A percentile compares a stretch with the other conserved stretches of the same genome.
Evolutionary conservation across 2,797 vertebrate species (phyloP).

Genomic region (Phataginus tetradactyla): DNA sequence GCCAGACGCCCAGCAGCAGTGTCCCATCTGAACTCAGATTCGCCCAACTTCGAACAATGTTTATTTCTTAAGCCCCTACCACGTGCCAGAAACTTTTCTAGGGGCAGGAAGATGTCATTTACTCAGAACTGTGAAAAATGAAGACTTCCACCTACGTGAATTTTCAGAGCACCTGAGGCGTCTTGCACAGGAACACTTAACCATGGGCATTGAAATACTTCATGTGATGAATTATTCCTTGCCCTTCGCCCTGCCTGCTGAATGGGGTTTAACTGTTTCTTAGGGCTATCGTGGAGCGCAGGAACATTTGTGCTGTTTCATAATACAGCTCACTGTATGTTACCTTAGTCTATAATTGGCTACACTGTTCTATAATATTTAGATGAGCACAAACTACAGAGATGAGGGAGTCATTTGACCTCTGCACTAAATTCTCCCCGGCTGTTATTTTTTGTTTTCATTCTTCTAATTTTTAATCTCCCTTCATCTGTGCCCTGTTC

Average conservation of each 20-base stretch:
- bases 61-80: background rate
- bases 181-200: background rate
- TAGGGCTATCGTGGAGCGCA: too few relatives aligned
- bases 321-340: background rate
- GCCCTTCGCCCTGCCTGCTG: background rate
- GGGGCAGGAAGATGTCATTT: background rate
- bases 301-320: background rate
- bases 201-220: background rate
- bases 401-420: background rate
- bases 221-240: background rate
- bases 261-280: background rate
- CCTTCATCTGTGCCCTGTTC: background rate
- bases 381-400: background rate
- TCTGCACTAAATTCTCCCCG: background rate
- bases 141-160: too few relatives aligned
- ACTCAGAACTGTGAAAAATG: background rate
- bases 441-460: background rate
- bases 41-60: background rate
- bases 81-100: background rate
- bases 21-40: background rate
- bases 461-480: background rate
- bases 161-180: background rate
- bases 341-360: background rate
- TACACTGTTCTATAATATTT: rapidly evolving
- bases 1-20: background rate